A percentile compares a stretch with the other conserved stretches of the same genome.
Evolutionary conservation across 2,113 vertebrate species (phyloP).

Genomic region (Mustelus asterias): DNA sequence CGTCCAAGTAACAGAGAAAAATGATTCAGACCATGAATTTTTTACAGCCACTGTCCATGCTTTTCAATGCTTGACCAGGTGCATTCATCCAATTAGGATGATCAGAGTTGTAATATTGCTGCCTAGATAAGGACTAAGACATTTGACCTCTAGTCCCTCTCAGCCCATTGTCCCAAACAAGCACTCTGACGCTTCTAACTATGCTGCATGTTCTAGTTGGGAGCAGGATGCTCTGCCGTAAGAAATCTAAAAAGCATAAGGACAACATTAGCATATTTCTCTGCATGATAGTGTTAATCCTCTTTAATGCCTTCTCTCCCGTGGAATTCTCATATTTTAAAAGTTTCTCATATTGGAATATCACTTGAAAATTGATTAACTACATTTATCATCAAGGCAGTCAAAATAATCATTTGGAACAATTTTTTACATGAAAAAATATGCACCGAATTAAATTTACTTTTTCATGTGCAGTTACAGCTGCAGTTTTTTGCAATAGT

Average conservation of each 20-base stretch:
- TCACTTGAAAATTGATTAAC: slow-evolving; percentile 23
- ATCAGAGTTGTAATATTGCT: neutral
- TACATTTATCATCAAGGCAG: neutral
- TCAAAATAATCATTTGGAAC: slow-evolving; percentile 10
- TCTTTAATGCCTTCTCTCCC: slow-evolving; percentile 15
- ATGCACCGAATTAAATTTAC: neutral
- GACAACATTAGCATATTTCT: slow-evolving; percentile 11
- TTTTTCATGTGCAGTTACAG: neutral
- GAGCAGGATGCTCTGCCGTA: neutral
- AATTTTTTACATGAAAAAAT: neutral
- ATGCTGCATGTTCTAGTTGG: neutral
- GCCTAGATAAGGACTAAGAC: neutral
- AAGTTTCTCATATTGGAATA: slow-evolving; percentile 3
- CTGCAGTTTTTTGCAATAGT: neutral
- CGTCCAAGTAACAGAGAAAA: neutral
- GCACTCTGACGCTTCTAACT: neutral
- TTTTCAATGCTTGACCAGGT: neutral
- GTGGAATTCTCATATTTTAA: slow-evolving; percentile 15
- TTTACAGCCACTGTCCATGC: neutral
- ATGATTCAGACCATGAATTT: neutral
- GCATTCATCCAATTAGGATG: neutral
- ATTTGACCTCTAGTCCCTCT: neutral
- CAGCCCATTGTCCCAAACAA: neutral
- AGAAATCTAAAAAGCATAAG: neutral
- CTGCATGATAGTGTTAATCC: slow-evolving; percentile 17